A percentile compares a stretch with the other conserved stretches of the same genome.
Conservation (phyloP, 2,797 vertebrate species). For the Hozukius guyotensis region DNA sequence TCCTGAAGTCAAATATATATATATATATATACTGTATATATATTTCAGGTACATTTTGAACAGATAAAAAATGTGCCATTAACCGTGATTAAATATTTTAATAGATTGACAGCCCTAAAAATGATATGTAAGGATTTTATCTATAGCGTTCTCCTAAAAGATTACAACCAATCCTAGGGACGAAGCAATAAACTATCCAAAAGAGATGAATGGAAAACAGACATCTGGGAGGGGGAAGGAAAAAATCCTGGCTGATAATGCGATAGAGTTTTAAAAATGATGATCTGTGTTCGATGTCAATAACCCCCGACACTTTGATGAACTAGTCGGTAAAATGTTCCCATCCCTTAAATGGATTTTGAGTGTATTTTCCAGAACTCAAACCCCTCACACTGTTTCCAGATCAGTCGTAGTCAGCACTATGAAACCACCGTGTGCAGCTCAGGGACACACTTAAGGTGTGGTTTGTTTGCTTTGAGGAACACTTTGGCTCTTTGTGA, state of each 20-base stretch:
- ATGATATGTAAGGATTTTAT: background rate
- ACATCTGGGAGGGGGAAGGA: background rate
- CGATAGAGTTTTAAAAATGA: background rate
- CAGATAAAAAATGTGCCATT: too few relatives aligned
- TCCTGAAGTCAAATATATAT: too few relatives aligned
- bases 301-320: background rate
- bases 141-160: background rate
- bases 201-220: background rate
- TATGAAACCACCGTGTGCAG: conserved; percentile 31
- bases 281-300: background rate
- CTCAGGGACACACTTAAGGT: conserved; percentile 61
- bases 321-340: conserved; percentile 9
- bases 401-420: conserved; percentile 60
- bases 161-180: background rate
- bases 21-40: too few relatives aligned
- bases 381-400: conserved; percentile 14
- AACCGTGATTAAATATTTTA: too few relatives aligned
- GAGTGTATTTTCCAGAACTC: conserved; percentile 36
- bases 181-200: background rate
- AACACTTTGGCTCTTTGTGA: conserved; percentile 74
- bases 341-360: conserved; percentile 38
- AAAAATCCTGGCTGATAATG: too few relatives aligned
- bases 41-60: too few relatives aligned
- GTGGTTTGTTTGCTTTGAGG: conserved; percentile 61
- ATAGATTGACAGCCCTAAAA: background rate